Evolutionary conservation across 2,113 vertebrate species (phyloP), one percentile per base, ranked within the genome.

Genomic region (Litocranius walleri): DNA sequence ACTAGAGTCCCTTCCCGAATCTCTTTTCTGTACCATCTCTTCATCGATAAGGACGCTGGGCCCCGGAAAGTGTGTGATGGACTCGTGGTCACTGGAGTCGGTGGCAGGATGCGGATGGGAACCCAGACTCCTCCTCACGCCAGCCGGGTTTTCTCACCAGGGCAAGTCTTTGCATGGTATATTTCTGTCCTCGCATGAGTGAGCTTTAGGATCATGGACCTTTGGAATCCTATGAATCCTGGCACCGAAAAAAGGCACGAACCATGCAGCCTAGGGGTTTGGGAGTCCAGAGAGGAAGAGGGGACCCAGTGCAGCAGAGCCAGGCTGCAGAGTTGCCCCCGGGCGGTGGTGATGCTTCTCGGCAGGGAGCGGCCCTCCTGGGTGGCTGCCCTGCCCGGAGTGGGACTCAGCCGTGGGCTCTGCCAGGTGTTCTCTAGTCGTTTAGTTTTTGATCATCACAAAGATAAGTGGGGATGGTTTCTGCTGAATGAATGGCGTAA

Each of bases 401-500:
- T 13, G 43, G 23, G 54, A 27, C 27, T 10, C 27, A 64, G 19
- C 5, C 6, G 40, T 50, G 62, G 16, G 19, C 43, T 45, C 74
- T 50, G 40, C 40, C 43, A 6, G 36, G 13, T 61, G 21, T 90
- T 56, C 88, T 52, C 25, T 67, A 29, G 19, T 93, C 74, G 19
- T 40, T 36, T 57, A 52, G 36, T 40, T 80, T 91, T 43, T 54
- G 14, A 50, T 88, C 27, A 25, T 94, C 4, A 0, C 78, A 81
- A 40, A 83, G 15, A 43, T 48, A 21, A 30, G 14, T 33, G 11
- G 21, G 9, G 48, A 21, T 77, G 50, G 48, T 94, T 97, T 91
- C 6, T 5, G 82, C 71, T 92, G 3, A 95, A 71, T 11, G 93
- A 80, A 12, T 94, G 97, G 57, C 56, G 71, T 97, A 17, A 97